Conservation (phyloP, 1,140 invertebrate species). For the Drosophila sucinea region DNA sequence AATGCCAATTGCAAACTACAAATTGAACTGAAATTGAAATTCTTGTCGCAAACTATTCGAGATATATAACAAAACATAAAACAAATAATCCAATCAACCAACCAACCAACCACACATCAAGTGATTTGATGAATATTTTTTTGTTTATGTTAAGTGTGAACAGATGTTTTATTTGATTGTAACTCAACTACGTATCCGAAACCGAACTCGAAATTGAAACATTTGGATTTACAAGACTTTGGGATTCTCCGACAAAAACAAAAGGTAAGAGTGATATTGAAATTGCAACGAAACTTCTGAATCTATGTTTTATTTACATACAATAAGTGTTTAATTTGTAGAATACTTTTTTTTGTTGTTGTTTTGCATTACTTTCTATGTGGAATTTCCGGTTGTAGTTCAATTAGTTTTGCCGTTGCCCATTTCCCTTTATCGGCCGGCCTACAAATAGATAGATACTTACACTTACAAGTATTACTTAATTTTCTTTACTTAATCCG, state of each 20-base stretch:
- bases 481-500: slow-evolving; percentile 76
- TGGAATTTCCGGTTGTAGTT: slow-evolving; percentile 8
- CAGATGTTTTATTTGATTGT: neutral
- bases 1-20: neutral
- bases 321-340: no score
- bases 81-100: neutral
- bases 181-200: neutral
- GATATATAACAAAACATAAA: neutral
- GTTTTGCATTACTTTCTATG: neutral
- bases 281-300: no score
- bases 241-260: slow-evolving; percentile 8
- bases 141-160: slow-evolving; percentile 11
- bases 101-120: neutral
- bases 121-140: slow-evolving; percentile 3
- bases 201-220: neutral
- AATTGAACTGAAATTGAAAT: neutral
- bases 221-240: slow-evolving; percentile 48
- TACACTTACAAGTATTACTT: slow-evolving; percentile 63
- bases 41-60: slow-evolving; percentile 18
- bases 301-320: no score
- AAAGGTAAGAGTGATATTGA: slow-evolving; percentile 27
- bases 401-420: slow-evolving; percentile 16
- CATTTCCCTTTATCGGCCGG: slow-evolving; percentile 31
- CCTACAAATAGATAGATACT: neutral
- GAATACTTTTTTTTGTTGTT: no score